Percentiles rank a stretch among this genome's conserved stretches.
Conservation (phyloP, 2,888 invertebrate species). For the Dendrolimus pini region DNA sequence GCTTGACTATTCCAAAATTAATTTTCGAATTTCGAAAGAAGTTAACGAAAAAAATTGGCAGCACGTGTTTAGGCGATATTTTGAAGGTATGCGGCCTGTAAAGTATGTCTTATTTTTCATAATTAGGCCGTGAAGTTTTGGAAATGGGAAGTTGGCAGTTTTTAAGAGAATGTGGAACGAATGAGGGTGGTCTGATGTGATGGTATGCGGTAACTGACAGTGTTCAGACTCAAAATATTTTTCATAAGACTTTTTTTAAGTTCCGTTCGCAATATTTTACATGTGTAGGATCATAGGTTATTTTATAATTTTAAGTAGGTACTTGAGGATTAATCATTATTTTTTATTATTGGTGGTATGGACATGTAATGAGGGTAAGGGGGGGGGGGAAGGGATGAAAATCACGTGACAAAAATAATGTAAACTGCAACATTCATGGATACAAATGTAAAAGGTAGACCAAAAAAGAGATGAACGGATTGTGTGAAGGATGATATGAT, state of each 20-base stretch:
- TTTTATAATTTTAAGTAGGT: no score
- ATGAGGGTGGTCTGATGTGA: conserved; percentile 47
- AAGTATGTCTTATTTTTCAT: conserved; percentile 72
- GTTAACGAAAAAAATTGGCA: conserved; percentile 37
- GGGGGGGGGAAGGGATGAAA: no score
- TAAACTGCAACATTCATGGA: no score
- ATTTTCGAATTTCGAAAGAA: conserved; percentile 58
- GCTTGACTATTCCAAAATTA: conserved; percentile 51
- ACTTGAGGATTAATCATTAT: no score
- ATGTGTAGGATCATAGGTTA: no score
- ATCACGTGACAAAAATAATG: no score
- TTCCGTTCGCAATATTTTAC: not conserved
- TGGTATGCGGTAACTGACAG: conserved; percentile 23
- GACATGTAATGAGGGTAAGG: no score
- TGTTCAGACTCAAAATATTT: conserved; percentile 8
- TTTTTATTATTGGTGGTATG: no score
- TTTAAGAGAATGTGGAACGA: conserved; percentile 28
- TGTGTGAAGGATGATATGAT: no score
- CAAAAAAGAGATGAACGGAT: no score
- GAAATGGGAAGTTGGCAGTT: conserved; percentile 23
- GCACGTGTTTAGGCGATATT: conserved; percentile 58
- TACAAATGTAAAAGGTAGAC: no score
- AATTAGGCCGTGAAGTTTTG: conserved; percentile 67
- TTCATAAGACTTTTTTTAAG: not conserved
- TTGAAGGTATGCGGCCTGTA: conserved; percentile 50